A percentile compares a stretch with the other conserved stretches of the same genome.
Conservation (phyloP, 2,113 vertebrate genomes). For the Prochilodus magdalenae region DNA sequence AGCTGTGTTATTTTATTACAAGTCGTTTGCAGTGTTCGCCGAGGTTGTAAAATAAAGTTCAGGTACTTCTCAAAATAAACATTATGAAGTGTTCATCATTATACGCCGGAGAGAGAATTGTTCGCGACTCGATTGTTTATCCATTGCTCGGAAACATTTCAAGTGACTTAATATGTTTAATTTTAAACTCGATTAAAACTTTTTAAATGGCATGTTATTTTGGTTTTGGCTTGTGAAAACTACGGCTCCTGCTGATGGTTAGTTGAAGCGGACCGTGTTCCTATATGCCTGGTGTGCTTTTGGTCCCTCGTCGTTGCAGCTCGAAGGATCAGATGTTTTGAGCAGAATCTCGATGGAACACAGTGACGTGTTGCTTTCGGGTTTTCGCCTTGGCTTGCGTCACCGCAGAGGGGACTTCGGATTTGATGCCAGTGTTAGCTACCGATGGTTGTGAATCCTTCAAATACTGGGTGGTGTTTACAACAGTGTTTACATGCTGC, state of each 20-base stretch:
- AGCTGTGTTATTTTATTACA: not conserved
- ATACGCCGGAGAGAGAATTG: not conserved
- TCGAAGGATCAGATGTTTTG: not conserved
- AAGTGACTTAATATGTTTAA: not conserved
- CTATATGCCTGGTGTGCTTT: not conserved
- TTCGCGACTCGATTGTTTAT: too few species aligned
- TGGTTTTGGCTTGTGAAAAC: not conserved
- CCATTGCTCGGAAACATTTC: not conserved
- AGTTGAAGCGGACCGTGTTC: not conserved
- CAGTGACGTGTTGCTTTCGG: not conserved
- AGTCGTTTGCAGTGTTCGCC: not conserved
- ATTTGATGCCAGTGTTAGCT: not conserved
- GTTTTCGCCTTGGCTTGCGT: conserved; percentile 2
- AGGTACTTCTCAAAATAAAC: not conserved
- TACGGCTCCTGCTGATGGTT: not conserved
- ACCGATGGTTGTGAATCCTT: not conserved
- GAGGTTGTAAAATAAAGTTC: conserved; percentile 25
- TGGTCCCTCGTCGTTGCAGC: not conserved
- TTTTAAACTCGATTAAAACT: not conserved
- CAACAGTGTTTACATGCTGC: not conserved
- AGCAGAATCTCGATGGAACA: not conserved
- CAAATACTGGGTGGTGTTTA: conserved; percentile 1
- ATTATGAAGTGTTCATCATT: not conserved
- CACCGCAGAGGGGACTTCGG: not conserved
- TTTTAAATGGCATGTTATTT: not conserved